A percentile compares a stretch with the other conserved stretches of the same genome.
Conservation (phyloP, 2,797 vertebrate species). For the Emydoidea blandingii region DNA sequence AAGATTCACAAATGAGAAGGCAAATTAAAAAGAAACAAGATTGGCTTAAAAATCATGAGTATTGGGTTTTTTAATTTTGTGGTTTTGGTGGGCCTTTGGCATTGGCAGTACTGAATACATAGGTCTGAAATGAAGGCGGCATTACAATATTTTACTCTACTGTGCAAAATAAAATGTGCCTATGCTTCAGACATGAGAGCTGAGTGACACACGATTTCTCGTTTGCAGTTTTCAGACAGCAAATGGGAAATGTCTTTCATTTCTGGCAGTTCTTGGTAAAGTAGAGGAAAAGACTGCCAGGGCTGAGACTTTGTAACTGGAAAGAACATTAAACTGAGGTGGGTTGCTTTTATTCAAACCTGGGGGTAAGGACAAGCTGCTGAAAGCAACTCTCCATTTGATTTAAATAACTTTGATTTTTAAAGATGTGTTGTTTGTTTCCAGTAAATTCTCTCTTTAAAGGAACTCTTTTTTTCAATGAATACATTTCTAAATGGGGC, state of each 20-base stretch:
- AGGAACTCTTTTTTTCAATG: background rate
- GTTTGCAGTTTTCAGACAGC: conserved; percentile 68
- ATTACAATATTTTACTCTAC: conserved; percentile 59
- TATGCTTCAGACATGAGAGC: conserved; percentile 51
- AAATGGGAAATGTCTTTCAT: conserved; percentile 71
- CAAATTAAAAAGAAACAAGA: too few species aligned
- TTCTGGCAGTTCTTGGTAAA: conserved; percentile 62
- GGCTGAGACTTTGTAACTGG: conserved; percentile 46
- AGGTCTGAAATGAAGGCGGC: background rate
- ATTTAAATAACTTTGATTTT: conserved; percentile 1
- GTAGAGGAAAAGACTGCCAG: conserved; percentile 20
- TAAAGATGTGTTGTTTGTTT: background rate
- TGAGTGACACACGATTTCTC: conserved; percentile 62
- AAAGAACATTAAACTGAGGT: conserved; percentile 41
- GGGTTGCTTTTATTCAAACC: conserved; percentile 35
- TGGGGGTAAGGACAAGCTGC: conserved; percentile 12
- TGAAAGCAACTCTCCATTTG: conserved; percentile 4
- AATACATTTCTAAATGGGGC: background rate
- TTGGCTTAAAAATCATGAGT: too few species aligned
- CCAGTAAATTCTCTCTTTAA: background rate
- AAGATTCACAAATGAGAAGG: background rate
- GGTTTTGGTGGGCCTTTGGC: background rate
- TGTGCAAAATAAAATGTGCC: conserved; percentile 18
- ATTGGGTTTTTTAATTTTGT: background rate
- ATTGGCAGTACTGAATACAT: background rate